Conservation (phyloP, 35 echinoderm and acorn worm genomes). For the Anneissia japonica region DNA sequence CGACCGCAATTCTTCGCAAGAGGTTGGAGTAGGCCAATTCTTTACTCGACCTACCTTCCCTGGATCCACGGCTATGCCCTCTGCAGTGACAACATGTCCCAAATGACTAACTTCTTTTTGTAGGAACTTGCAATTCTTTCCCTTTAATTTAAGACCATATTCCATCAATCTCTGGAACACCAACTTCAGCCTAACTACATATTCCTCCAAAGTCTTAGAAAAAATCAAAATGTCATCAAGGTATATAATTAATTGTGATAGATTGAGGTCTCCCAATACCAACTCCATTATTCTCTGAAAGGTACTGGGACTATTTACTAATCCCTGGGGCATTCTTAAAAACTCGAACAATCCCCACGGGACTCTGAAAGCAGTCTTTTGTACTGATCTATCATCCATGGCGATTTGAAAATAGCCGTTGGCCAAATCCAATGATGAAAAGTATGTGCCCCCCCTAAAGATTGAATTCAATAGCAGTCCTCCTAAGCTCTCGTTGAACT, state of each 20-base stretch:
- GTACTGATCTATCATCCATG: neutral
- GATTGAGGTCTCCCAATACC: conserved; percentile 29
- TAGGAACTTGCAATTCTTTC: no score
- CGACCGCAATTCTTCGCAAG: neutral
- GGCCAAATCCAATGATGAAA: no score
- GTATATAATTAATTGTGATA: conserved; percentile 24
- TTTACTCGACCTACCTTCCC: neutral
- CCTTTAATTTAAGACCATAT: no score
- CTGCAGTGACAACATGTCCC: no score
- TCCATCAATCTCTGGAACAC: no score
- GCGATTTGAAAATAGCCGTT: conserved; percentile 5
- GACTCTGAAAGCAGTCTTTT: conserved; percentile 27
- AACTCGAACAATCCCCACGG: conserved; percentile 39
- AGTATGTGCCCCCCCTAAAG: no score
- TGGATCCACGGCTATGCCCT: conserved; percentile 18
- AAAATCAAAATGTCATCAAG: conserved; percentile 57
- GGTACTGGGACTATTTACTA: conserved; percentile 31
- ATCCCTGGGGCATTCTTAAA: neutral
- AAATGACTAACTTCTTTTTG: no score
- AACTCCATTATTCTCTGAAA: conserved; percentile 40
- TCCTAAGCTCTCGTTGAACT: neutral
- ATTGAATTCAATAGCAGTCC: neutral
- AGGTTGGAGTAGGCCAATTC: conserved; percentile 11
- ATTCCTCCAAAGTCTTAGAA: conserved; percentile 24
- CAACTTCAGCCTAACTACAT: neutral